Conservation (phyloP, 2,797 vertebrate genomes). For the Megaceryle alcyon region DNA sequence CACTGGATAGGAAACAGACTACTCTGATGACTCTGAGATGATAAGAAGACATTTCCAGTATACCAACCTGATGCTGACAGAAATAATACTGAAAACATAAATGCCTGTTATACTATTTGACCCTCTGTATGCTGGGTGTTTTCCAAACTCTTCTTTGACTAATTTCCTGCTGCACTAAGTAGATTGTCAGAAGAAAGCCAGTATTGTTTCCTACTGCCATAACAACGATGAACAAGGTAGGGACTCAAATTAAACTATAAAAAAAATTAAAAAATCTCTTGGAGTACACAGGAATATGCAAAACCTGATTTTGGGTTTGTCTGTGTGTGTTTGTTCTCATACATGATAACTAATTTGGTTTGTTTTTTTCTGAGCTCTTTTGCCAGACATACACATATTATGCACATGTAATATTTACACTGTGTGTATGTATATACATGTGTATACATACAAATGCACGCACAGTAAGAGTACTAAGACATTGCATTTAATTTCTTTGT, state of each 20-base stretch:
- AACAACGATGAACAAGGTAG: not conserved
- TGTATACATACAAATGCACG: not conserved
- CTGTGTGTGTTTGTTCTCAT: not conserved
- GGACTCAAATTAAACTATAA: not conserved
- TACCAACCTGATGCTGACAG: not conserved
- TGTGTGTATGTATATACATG: not conserved
- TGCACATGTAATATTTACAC: not conserved
- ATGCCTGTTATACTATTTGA: not conserved
- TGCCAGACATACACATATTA: not conserved
- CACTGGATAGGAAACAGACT: not conserved
- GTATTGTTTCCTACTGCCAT: not conserved
- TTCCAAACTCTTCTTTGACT: not conserved
- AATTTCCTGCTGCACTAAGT: not conserved
- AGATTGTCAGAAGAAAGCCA: not conserved
- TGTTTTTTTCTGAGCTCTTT: not conserved
- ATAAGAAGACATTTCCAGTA: not conserved
- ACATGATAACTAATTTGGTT: not conserved
- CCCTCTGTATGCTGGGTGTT: not conserved
- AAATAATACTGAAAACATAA: not conserved
- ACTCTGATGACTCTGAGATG: not conserved
- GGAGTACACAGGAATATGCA: not conserved
- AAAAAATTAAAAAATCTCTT: not conserved
- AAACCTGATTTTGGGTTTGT: not conserved
- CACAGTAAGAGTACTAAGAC: not conserved
- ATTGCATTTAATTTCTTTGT: not conserved